phyloP scores from a whole-genome alignment of 2,113 vertebrate species.

The Shinisaurus crocodilurus region DNA sequence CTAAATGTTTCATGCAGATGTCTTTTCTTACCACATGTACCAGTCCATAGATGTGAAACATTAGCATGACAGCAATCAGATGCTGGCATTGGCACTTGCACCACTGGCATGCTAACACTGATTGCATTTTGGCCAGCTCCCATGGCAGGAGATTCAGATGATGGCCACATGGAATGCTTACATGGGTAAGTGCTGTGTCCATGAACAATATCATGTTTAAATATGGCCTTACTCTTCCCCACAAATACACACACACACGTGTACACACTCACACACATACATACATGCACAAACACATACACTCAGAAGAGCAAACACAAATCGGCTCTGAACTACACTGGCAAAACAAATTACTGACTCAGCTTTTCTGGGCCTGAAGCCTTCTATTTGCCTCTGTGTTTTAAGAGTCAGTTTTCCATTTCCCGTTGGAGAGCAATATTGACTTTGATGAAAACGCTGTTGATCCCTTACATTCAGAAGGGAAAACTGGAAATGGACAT shows the following conservation, averaged over 20 bases:
- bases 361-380: background rate
- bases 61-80: background rate
- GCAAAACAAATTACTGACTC: background rate
- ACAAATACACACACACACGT: background rate
- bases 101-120: background rate
- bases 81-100: background rate
- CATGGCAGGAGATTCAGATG: background rate
- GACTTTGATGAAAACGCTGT: background rate
- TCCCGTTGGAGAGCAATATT: background rate
- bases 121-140: background rate
- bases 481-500: background rate
- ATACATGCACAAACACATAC: background rate
- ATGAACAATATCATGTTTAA: background rate
- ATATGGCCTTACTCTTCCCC: background rate
- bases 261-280: background rate
- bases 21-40: background rate
- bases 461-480: background rate
- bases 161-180: background rate
- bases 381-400: no score
- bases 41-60: background rate
- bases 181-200: background rate
- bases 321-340: background rate
- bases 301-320: background rate
- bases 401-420: background rate
- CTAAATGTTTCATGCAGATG: background rate